Evolutionary conservation across 37 sponge, comb jelly and placozoan genomes (phyloP).

Genomic region (Dysidea cf. avara): DNA sequence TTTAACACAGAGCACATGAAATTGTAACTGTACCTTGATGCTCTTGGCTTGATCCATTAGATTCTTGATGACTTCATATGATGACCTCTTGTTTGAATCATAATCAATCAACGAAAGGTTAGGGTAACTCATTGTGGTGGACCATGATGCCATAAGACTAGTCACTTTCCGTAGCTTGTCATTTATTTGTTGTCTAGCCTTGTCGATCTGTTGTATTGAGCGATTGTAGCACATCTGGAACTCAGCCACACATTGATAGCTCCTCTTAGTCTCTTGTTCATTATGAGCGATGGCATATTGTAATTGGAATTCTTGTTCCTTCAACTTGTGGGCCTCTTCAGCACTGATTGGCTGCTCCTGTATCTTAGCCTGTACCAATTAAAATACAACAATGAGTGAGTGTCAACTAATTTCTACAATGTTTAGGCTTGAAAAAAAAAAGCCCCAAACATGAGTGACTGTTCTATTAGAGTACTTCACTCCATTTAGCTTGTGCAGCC

Average conservation of each 20-base stretch:
- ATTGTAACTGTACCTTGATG: constrained; percentile 33
- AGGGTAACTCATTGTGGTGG: constrained; percentile 4
- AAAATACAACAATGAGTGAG: too few relatives aligned
- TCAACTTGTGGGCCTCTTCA: constrained; percentile 47
- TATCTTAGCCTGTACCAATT: constrained; percentile 31
- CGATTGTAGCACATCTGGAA: constrained; percentile 69
- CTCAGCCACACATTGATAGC: constrained; percentile 16
- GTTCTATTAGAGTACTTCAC: too few relatives aligned
- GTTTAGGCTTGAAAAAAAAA: too few relatives aligned
- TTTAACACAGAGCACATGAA: too few relatives aligned
- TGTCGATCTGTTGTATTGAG: constrained; percentile 25
- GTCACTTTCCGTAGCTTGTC: constrained; percentile 48
- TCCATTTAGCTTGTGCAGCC: too few relatives aligned
- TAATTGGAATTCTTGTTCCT: constrained; percentile 16
- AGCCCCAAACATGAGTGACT: too few relatives aligned
- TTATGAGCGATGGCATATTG: constrained; percentile 27
- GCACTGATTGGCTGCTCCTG: constrained; percentile 70
- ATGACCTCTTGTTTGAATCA: constrained; percentile 48
- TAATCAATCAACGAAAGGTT: constrained; percentile 49
- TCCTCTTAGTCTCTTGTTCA: constrained; percentile 10
- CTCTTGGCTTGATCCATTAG: constrained; percentile 30
- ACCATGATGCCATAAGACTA: constrained; percentile 10
- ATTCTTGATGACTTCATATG: constrained; percentile 39
- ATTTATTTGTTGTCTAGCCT: constrained; percentile 37
- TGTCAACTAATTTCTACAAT: too few relatives aligned